Evolutionary conservation across 2,797 vertebrate genomes (phyloP).

Genomic region (Knipowitschia caucasica): DNA sequence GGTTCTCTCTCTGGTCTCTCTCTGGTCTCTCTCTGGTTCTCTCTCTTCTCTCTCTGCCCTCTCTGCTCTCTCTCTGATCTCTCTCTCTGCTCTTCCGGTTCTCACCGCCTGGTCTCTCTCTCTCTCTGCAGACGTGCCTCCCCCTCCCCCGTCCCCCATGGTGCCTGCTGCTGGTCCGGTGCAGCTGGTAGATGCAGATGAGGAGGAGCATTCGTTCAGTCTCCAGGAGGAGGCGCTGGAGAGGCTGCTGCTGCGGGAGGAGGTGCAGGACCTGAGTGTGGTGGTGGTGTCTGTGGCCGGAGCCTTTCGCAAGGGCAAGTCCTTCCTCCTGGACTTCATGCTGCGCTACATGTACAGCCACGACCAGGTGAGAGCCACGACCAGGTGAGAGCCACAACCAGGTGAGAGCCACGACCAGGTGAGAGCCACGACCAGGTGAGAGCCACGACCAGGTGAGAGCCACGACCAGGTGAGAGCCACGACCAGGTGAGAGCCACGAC

Average conservation of each 20-base stretch:
- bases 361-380: constrained; percentile 53
- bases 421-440: too few relatives aligned
- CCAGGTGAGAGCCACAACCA: too few relatives aligned
- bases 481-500: too few relatives aligned
- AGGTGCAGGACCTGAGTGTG: constrained; percentile 87
- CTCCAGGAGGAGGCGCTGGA: constrained; percentile 87
- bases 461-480: too few relatives aligned
- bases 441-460: too few relatives aligned
- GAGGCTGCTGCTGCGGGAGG: constrained; percentile 88
- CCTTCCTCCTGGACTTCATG: constrained; percentile 97
- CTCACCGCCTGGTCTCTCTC: too few relatives aligned
- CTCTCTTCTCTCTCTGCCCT: too few relatives aligned
- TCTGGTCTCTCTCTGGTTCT: too few relatives aligned
- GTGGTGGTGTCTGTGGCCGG: constrained; percentile 84
- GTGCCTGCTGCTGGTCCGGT: constrained; percentile 67
- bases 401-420: constrained; percentile 5
- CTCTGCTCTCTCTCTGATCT: too few relatives aligned
- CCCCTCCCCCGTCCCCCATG: background rate
- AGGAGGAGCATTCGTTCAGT: constrained; percentile 91
- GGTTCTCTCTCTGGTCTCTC: too few relatives aligned
- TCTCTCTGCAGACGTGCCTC: background rate
- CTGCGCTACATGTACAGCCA: constrained; percentile 86
- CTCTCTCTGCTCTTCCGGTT: too few relatives aligned
- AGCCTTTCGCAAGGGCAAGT: constrained; percentile 96
- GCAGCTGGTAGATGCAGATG: constrained; percentile 88